Conservation (phyloP, 2,888 invertebrate genomes). For the Lycaena phlaeas region DNA sequence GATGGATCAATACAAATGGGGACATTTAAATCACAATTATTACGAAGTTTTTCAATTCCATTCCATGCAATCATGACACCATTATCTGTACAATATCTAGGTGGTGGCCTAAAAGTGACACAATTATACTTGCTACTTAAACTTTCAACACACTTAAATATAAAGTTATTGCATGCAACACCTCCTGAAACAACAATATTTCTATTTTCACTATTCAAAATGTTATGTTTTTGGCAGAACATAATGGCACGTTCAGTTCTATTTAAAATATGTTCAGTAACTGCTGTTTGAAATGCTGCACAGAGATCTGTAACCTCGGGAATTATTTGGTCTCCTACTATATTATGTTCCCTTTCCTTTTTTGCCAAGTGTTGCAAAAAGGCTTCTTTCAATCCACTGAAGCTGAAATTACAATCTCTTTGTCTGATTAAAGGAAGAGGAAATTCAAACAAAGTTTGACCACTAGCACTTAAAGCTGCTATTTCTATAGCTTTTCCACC, state of each 20-base stretch:
- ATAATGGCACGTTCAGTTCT: constrained; percentile 88
- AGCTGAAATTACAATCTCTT: constrained; percentile 92
- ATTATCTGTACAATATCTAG: constrained; percentile 94
- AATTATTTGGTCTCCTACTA: constrained; percentile 79
- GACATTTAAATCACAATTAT: constrained; percentile 47
- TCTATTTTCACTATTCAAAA: constrained; percentile 68
- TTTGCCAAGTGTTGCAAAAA: constrained; percentile 63
- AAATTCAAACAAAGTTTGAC: constrained; percentile 78
- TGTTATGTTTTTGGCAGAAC: constrained; percentile 74
- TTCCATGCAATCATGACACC: constrained; percentile 99
- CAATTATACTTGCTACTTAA: constrained; percentile 79
- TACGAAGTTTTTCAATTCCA: constrained; percentile 84
- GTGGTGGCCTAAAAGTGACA: constrained; percentile 82
- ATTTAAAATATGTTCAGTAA: constrained; percentile 85
- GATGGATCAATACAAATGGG: constrained; percentile 73
- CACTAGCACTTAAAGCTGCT: constrained; percentile 79
- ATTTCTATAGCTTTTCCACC: constrained; percentile 92
- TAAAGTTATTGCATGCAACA: constrained; percentile 93
- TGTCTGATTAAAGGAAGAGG: constrained; percentile 75
- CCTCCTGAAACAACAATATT: constrained; percentile 93
- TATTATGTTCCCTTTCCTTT: constrained; percentile 72
- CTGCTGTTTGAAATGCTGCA: constrained; percentile 84
- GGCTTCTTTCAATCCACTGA: constrained; percentile 84
- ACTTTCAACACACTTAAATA: constrained; percentile 78
- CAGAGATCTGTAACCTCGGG: constrained; percentile 86